Conservation (phyloP, 2,113 vertebrate genomes). For the Dipodomys ordii region DNA sequence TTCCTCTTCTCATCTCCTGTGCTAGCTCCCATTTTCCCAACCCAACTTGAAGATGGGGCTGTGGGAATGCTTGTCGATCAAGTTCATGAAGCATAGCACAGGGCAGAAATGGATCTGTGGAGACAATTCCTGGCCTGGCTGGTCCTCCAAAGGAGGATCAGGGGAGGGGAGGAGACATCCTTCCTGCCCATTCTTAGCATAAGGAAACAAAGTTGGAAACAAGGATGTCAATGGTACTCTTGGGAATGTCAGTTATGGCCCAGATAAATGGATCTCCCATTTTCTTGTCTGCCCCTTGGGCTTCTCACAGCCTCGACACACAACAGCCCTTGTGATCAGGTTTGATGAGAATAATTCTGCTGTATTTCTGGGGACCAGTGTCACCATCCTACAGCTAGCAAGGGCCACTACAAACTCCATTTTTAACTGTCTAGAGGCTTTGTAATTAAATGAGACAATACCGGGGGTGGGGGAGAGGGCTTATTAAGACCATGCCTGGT, state of each 20-base stretch:
- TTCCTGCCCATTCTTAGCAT: not conserved
- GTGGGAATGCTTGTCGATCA: not conserved
- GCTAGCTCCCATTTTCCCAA: not conserved
- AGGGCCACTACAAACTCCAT: not conserved
- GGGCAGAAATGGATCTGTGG: not conserved
- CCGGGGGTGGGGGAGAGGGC: not conserved
- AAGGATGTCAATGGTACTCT: not conserved
- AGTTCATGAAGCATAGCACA: not conserved
- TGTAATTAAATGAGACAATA: not conserved
- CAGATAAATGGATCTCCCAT: not conserved
- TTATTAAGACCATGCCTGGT: not conserved
- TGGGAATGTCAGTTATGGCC: not conserved
- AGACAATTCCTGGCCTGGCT: not conserved
- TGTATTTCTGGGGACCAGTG: not conserved
- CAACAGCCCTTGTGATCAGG: not conserved
- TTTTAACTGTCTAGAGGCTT: not conserved
- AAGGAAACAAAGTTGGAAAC: not conserved
- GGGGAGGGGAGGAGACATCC: too few species aligned
- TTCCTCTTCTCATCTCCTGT: not conserved
- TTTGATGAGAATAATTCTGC: not conserved
- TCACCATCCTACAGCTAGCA: not conserved
- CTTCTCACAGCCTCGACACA: not conserved
- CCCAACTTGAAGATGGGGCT: not conserved
- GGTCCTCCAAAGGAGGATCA: not conserved
- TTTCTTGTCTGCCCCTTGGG: not conserved